Percentiles rank a stretch among this genome's conserved stretches.
Evolutionary conservation across 2,113 vertebrate species (phyloP).

Genomic region (Psilopogon haemacephalus): DNA sequence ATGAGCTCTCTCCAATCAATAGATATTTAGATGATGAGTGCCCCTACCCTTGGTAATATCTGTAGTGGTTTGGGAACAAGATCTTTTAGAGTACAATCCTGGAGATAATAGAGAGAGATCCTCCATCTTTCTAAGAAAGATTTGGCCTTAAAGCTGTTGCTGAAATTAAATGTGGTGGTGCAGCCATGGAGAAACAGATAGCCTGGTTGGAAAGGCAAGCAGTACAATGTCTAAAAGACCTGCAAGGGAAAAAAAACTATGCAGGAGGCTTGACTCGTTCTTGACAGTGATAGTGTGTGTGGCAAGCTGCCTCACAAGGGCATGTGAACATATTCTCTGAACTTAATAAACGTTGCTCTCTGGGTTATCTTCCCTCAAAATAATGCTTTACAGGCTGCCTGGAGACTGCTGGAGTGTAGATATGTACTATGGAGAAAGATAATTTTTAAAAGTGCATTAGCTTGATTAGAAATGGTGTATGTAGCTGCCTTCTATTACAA

Average conservation of each 20-base stretch:
- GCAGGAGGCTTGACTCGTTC: neutral
- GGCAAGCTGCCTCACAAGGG: neutral
- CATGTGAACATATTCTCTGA: fast-evolving
- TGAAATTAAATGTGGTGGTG: neutral
- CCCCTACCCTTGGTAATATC: neutral
- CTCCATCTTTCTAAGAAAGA: neutral
- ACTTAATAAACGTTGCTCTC: neutral
- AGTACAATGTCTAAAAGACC: neutral
- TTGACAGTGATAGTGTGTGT: neutral
- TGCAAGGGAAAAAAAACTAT: neutral
- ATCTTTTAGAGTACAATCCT: neutral
- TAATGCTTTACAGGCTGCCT: neutral
- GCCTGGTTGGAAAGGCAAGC: neutral
- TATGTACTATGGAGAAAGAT: neutral
- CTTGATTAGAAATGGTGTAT: neutral
- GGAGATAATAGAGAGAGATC: neutral
- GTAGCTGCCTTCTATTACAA: neutral
- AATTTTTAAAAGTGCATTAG: neutral
- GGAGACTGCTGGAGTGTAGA: neutral
- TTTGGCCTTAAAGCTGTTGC: neutral
- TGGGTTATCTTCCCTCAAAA: neutral
- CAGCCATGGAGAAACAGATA: neutral
- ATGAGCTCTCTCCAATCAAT: neutral
- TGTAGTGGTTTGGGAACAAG: neutral
- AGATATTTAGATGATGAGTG: neutral